Evolutionary conservation across 2,797 vertebrate genomes (phyloP).

Genomic region (Cottoperca gobio): DNA sequence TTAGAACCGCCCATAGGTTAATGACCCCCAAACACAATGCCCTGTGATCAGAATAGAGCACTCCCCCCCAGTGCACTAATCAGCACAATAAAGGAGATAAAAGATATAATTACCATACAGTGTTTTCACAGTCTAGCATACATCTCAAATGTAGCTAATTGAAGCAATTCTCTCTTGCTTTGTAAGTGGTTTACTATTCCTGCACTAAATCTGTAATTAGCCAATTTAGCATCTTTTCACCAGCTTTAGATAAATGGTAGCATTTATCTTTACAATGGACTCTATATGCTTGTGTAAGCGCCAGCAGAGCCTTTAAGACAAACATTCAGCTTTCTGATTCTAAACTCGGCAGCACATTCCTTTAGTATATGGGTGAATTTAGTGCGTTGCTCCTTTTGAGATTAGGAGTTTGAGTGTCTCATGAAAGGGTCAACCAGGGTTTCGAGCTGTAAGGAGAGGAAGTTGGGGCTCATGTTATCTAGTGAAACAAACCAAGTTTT

Average conservation of each 20-base stretch:
- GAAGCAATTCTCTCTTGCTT: constrained; percentile 66
- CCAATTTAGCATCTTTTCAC: constrained; percentile 72
- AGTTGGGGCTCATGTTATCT: constrained; percentile 72
- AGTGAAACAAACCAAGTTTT: constrained; percentile 70
- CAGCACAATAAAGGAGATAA: constrained; percentile 80
- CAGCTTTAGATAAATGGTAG: constrained; percentile 64
- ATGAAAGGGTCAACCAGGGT: constrained; percentile 62
- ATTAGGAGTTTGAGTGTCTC: constrained; percentile 20
- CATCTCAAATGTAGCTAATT: constrained; percentile 76
- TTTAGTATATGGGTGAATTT: constrained; percentile 5
- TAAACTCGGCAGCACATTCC: constrained; percentile 32
- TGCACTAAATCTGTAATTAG: constrained; percentile 82
- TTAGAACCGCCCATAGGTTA: constrained; percentile 86
- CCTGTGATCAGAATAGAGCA: constrained; percentile 86
- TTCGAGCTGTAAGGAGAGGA: constrained; percentile 70
- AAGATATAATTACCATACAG: constrained; percentile 83
- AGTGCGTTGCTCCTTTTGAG: constrained; percentile 18
- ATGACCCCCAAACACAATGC: constrained; percentile 89
- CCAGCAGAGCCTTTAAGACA: constrained; percentile 44
- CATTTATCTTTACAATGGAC: constrained; percentile 73
- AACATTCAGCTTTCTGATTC: constrained; percentile 39
- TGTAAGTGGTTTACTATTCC: constrained; percentile 77
- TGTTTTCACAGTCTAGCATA: constrained; percentile 75
- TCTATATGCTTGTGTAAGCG: constrained; percentile 38
- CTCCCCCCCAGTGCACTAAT: constrained; percentile 70